Conservation (phyloP, 2,113 vertebrate species). For the Accipiter cooperii region DNA sequence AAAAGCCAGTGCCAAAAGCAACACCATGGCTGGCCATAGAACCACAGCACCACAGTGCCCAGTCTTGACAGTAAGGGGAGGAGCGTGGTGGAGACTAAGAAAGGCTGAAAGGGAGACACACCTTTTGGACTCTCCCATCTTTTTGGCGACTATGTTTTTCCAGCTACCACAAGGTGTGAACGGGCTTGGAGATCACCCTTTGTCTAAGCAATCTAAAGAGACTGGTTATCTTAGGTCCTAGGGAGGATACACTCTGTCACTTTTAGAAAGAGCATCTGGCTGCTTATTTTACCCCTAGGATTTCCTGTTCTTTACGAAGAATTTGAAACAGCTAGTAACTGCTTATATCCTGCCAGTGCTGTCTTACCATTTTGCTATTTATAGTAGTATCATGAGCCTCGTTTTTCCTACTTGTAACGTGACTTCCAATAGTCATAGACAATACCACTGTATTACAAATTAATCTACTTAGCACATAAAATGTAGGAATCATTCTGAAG, state of each 20-base stretch:
- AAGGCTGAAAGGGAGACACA: background rate
- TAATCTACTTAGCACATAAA: background rate
- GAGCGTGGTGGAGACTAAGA: background rate
- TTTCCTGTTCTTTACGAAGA: background rate
- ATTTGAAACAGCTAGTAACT: background rate
- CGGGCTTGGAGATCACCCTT: background rate
- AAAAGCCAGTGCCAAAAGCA: background rate
- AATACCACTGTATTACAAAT: background rate
- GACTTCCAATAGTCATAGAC: background rate
- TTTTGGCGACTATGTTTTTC: background rate
- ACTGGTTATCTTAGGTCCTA: background rate
- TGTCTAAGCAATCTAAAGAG: background rate
- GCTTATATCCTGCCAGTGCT: background rate
- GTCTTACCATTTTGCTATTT: background rate
- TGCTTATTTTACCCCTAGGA: background rate
- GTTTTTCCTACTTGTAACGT: background rate
- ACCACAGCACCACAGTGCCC: background rate
- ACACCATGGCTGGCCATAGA: background rate
- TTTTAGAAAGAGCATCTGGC: background rate
- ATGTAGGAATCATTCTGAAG: background rate
- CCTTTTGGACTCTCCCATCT: background rate
- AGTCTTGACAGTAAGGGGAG: background rate
- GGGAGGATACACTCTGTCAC: background rate
- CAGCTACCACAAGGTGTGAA: background rate
- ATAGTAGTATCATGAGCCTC: background rate